A percentile compares a stretch with the other conserved stretches of the same genome.
These are phyloP conservation scores for Syndactyla subalaris DNA, from an alignment of 2,797 vertebrate genomes.

Conservation along the genomic window DNA sequence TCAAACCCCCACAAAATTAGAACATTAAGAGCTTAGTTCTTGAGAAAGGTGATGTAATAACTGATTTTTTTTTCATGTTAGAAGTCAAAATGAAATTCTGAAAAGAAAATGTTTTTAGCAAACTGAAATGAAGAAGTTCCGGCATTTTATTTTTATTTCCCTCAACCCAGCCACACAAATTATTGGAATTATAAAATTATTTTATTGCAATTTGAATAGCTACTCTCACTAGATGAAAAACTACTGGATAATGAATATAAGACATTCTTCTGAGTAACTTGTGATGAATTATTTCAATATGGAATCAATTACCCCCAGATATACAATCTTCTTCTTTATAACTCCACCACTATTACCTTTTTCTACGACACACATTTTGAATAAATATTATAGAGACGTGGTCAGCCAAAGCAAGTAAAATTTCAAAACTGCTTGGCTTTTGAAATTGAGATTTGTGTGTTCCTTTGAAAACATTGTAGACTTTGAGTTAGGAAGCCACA, in stretches of 20 bases:
- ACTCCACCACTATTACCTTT: background rate
- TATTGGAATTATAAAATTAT: background rate
- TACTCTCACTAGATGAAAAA: background rate
- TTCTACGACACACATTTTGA: background rate
- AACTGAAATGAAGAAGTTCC: background rate
- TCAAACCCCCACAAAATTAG: background rate
- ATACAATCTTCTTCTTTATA: background rate
- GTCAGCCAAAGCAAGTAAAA: background rate
- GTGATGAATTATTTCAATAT: background rate
- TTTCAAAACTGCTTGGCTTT: background rate
- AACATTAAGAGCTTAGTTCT: background rate
- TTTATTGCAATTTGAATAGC: background rate
- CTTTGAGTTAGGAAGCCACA: background rate
- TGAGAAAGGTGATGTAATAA: background rate
- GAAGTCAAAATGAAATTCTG: background rate
- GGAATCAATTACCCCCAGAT: background rate
- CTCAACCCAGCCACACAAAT: rapidly evolving
- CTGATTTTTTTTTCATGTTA: background rate
- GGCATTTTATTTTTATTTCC: background rate
- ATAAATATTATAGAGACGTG: background rate
- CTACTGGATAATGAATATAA: background rate
- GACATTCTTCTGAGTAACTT: background rate
- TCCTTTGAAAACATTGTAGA: background rate
- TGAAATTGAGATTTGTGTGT: background rate
- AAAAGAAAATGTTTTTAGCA: background rate